Base-by-base conservation (phyloP, 1,140 invertebrate species). In the Heterodera schachtii region DNA sequence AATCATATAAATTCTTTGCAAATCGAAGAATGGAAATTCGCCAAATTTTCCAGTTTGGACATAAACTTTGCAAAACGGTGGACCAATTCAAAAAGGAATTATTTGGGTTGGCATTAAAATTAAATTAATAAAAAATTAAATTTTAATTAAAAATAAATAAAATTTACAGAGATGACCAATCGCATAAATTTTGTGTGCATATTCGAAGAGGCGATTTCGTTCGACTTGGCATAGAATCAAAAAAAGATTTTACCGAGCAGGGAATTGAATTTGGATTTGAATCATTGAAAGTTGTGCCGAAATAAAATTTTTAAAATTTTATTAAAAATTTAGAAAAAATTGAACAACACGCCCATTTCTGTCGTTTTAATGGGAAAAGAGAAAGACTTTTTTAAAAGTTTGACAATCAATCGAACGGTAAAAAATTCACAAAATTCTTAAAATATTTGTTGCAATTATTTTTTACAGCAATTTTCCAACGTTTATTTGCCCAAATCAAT, bases 101-200 rank as follows among this genome's bases (percentile, higher is more conserved):
- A 13, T 64, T 64, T 64, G 11, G 16, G 13, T 64, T 19, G 19
- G 19, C 11, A 60, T 16, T 16, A 4, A 16, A 64, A 19, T 21
- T 16, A 3, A 64, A 64, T 64, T 64, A 2, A n/a, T 31, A 31
- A 31, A 0, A 31, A 31, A 31, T 31, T 31, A 31, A 31, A 31
- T 31, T 31, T 31, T 31, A 31, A 31, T 31, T 31, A 31, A 31
- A 70, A 31, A 43, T 60, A 43, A 31, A 70, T 43, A 70, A 21
- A 19, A 43, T 76, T 76, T 43, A 44, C n/a, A 78, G 77, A 19
- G n/a, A 16, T 9, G 64, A 78, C 46, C 49, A 16, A 13, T n/a
- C 64, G 3, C 21, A 78, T 21, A 78, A 78, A 78, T 66, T 78
- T 43, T 78, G 77, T 69, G 77, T 78, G n/a, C 70, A 70, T 78